Base-by-base conservation (phyloP, 1,140 invertebrate species). In the Drosophila carrolli region DNA sequence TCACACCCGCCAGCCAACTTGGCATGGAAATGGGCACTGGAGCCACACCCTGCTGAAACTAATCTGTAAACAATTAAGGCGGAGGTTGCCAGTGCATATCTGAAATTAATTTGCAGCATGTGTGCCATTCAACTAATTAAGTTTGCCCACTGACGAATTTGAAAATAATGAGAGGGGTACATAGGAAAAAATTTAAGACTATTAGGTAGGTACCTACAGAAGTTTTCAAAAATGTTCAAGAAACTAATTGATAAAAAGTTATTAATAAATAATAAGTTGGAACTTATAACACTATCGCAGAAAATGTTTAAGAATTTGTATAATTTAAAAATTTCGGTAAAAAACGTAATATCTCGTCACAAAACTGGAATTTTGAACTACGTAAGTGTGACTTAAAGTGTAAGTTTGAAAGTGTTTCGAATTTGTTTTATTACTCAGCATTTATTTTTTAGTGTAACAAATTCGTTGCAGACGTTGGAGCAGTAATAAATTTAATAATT, bases 41-140 rank as follows among this genome's bases (percentile, higher is more conserved):
- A 27, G 83, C 78, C 82, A 82, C 82, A 78, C 83, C 82, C 82
- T 62, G 58, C 29, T 73, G 81, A 78, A 88, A 88, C 78, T 88
- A 88, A 86, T 86, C 84, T 83, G 71, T 80, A 74, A 80, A 79
- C 84, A 86, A 86, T 86, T 88, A 89, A 70, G 75, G 41, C 76
- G 65, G 43, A 41, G 57, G 54, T 54, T 73, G 58, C 50, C 74
- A 63, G 32, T 48, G 50, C 57, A 62, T 56, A 72, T 85, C 71
- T 82, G 53, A 73, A 83, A 75, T 88, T 82, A 88, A 88, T 88
- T 88, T 88, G 79, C 79, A 63, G 67, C 79, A 81, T 88, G 79
- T 83, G 75, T 61, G 51, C 81, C 82, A 78, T 86, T 86, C 65
- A 65, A 63, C 46, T 86, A 85, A 85, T 85, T 81, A 78, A 47